phyloP scores from a whole-genome alignment of 2,888 invertebrate genomes.

The Troides helena region DNA sequence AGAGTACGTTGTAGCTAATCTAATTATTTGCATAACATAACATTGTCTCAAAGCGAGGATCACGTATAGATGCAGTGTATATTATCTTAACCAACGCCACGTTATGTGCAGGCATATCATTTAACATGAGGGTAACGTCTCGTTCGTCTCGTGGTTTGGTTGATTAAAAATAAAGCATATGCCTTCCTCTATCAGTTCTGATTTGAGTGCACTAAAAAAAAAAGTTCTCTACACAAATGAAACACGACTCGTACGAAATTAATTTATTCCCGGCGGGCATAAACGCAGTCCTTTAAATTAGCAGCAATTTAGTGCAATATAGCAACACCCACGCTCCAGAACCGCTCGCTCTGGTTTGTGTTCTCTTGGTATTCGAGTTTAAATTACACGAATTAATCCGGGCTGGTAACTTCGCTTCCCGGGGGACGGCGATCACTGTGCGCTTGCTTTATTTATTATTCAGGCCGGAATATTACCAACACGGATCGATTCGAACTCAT shows the following conservation, averaged over 20 bases:
- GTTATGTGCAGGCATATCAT: too few species aligned
- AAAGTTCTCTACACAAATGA: not conserved
- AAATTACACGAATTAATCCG: constrained; percentile 73
- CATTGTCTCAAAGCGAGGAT: too few species aligned
- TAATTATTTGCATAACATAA: too few species aligned
- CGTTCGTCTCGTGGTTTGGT: too few species aligned
- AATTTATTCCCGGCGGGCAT: not conserved
- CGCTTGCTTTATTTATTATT: constrained; percentile 35
- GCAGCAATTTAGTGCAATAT: constrained; percentile 34
- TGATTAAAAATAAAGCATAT: too few species aligned
- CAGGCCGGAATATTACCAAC: constrained; percentile 10
- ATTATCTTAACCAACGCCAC: too few species aligned
- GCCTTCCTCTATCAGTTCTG: too few species aligned
- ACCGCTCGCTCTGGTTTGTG: constrained; percentile 58
- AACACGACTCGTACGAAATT: not conserved
- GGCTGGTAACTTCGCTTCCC: constrained; percentile 51
- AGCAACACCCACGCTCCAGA: constrained; percentile 41
- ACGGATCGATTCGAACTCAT: constrained; percentile 2
- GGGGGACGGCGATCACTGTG: constrained; percentile 45
- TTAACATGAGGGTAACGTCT: too few species aligned
- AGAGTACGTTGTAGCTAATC: too few species aligned
- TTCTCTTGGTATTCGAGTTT: constrained; percentile 69
- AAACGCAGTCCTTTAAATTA: constrained; percentile 4
- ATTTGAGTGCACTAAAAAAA: not conserved
- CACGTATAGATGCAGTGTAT: too few species aligned